Conservation (phyloP, 2,888 invertebrate species). For the Byasa hedistus region DNA sequence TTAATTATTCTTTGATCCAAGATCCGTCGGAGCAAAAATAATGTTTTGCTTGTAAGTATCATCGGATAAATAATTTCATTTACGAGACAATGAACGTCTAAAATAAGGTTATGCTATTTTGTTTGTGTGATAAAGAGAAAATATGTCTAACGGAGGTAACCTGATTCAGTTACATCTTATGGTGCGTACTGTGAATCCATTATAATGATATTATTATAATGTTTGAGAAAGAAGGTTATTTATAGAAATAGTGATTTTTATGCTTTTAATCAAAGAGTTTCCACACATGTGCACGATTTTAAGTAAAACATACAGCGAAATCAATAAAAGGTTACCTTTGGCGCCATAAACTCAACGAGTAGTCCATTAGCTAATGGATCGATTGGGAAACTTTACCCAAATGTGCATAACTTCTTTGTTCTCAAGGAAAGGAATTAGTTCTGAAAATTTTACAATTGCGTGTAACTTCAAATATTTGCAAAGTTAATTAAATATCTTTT, state of each 20-base stretch:
- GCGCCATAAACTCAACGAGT: conserved; percentile 34
- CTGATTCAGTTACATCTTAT: neutral
- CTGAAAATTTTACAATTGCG: neutral
- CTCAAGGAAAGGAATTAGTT: conserved; percentile 9
- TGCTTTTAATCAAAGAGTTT: no score
- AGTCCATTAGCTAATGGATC: conserved; percentile 70
- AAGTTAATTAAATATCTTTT: no score
- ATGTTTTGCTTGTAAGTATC: conserved; percentile 8
- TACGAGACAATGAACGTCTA: conserved; percentile 15
- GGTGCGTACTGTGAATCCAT: neutral
- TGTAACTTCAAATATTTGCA: no score
- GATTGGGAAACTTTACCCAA: conserved; percentile 53
- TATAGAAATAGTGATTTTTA: no score
- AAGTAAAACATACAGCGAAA: conserved; percentile 16
- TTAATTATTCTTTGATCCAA: neutral
- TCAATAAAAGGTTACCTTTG: conserved; percentile 46
- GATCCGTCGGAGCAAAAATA: conserved; percentile 6
- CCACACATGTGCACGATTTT: neutral
- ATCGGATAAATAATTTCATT: conserved; percentile 8
- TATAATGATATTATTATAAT: neutral
- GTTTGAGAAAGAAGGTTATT: neutral
- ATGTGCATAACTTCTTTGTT: conserved; percentile 20
- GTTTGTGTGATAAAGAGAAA: conserved; percentile 4
- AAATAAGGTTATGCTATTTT: conserved; percentile 18
- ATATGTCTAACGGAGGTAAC: conserved; percentile 1